Conservation (phyloP, 2,113 vertebrate genomes). For the Alosa alosa region DNA sequence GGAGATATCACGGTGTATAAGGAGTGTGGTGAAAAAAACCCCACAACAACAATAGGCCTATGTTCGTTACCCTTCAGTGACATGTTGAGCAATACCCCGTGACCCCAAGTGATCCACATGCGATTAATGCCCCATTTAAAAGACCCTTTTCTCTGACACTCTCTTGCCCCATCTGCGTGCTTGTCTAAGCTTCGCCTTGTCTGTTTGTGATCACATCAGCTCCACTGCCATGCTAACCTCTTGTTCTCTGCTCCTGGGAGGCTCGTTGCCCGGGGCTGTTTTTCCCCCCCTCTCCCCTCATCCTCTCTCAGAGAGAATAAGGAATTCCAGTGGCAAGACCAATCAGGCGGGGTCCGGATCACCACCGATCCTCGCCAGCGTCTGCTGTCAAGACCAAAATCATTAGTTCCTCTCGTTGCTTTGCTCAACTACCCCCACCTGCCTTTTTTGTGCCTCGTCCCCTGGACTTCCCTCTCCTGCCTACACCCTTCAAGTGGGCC, state of each 20-base stretch:
- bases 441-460: background rate
- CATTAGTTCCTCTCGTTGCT: slow-evolving; percentile 51
- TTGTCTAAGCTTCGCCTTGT: slow-evolving; percentile 52
- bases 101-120: background rate
- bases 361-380: slow-evolving; percentile 55
- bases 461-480: background rate
- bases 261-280: slow-evolving; percentile 66
- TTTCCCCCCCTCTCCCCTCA: slow-evolving; percentile 41
- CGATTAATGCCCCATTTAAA: background rate
- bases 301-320: slow-evolving; percentile 69
- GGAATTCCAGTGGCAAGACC: slow-evolving; percentile 66
- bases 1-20: background rate
- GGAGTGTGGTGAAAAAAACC: background rate
- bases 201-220: slow-evolving; percentile 43
- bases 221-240: slow-evolving; percentile 50
- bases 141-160: background rate
- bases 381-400: slow-evolving; percentile 64
- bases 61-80: background rate
- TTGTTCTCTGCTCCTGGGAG: slow-evolving; percentile 60
- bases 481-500: slow-evolving; percentile 18
- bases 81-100: slow-evolving; percentile 4
- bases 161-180: slow-evolving; percentile 48
- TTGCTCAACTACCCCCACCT: background rate
- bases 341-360: slow-evolving; percentile 61
- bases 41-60: background rate